Base-by-base conservation (phyloP, 2,113 vertebrate species). In the Embiotoca jacksoni region DNA sequence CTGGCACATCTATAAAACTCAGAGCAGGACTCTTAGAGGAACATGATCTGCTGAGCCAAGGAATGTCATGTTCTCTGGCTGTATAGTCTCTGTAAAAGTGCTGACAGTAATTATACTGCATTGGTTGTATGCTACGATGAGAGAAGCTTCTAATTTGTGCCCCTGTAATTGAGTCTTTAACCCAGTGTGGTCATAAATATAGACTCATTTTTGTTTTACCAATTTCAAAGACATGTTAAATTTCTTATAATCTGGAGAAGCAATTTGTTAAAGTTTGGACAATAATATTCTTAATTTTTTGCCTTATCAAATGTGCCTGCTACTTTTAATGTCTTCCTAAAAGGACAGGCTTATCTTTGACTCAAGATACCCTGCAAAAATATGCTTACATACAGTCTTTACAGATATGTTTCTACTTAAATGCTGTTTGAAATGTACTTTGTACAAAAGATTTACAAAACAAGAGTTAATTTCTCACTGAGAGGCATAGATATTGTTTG, bases 81-180 rank as follows among this genome's bases (percentile, higher is more conserved):
- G 3, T 36, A 50, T 56, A 47, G 56, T 58, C 31, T 54, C 57
- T 72, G 49, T 62, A 62, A 78, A 81, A 81, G 47, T 83, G 57
- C 78, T 84, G 56, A 89, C 65, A 71, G 80, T 70, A 84, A 87
- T 73, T 88, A 83, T 83, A 66, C 14, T 74, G 54, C 55, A 73
- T 54, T 67, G 58, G 59, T 39, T 54, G 76, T 67, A 52, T 72
- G 71, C 69, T 79, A 23, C 46, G 41, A 82, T 69, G 49, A 87
- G 69, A 41, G 55, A 73, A 76, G 62, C 75, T 84, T 88, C 81
- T 64, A 62, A 78, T 89, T 85, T 81, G 63, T 59, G 23, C 58
- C 55, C 83, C 81, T 88, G 83, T 88, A 89, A 89, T 89, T 80
- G 55, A 61, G 33, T 63, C 55, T 80, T 62, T 13, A 70, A 35